These are phyloP conservation scores for Subacronicta megacephala DNA, from an alignment of 2,888 invertebrate genomes.

Conservation along the genomic window DNA sequence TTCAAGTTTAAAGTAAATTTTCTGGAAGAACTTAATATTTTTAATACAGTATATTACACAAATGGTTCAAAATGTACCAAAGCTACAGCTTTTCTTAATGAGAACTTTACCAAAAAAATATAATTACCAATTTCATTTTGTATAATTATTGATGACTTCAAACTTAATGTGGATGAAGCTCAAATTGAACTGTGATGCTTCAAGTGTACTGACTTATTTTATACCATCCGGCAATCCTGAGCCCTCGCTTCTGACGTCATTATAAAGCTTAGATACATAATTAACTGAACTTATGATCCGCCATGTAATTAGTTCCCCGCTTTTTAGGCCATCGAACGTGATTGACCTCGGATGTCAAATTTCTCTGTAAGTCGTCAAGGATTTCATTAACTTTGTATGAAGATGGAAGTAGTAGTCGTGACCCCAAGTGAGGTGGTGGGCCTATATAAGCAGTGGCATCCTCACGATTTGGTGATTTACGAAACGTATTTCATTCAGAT, in stretches of 20 bases:
- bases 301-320: conserved; percentile 75
- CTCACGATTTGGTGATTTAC: not conserved
- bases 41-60: no score
- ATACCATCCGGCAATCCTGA: conserved; percentile 79
- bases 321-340: conserved; percentile 65
- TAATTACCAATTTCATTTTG: conserved; percentile 86
- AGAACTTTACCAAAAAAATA: conserved; percentile 24
- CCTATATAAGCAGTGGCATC: conserved; percentile 9
- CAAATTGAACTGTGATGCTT: conserved; percentile 68
- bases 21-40: no score
- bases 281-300: conserved; percentile 70
- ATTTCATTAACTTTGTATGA: conserved; percentile 33
- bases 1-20: no score
- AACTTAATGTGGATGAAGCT: conserved; percentile 61
- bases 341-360: conserved; percentile 79
- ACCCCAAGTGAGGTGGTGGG: conserved; percentile 13
- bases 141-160: conserved; percentile 41
- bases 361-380: conserved; percentile 70
- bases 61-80: no score
- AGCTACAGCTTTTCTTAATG: no score
- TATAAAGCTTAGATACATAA: conserved; percentile 69
- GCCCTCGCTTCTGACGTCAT: conserved; percentile 79
- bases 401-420: conserved; percentile 24
- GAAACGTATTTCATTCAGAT: not conserved
- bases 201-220: conserved; percentile 76